Evolutionary conservation across 2,888 invertebrate species (phyloP), one percentile per base, ranked within the genome.

Genomic region (Melinaea menophilus): DNA sequence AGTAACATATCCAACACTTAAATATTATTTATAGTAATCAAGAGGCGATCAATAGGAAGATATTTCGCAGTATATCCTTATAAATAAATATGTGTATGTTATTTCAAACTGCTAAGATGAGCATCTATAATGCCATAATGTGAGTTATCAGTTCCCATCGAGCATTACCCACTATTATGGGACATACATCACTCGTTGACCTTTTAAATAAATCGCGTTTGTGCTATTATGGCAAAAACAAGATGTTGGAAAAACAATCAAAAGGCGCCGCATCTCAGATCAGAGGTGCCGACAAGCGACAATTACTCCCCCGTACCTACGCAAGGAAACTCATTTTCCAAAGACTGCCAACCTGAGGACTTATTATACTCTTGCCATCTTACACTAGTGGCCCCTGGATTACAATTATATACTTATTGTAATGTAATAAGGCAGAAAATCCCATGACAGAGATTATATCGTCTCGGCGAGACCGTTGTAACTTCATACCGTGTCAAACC

Each of bases 311-410:
- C 76, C 70, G 73, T 72, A 69, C 67, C 51, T 71, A 69, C 76
- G 76, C 79, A 80, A 82, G 88, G 86, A 90, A 89, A 89, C 88
- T 88, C 89, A 90, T 89, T 90, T 90, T 86, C 89, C 88, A 85
- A 83, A 85, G 79, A 80, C 83, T 78, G 82, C 81, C 81, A 84
- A 82, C 83, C 84, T 78, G 81, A 80, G 83, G 84, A 82, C 85
- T 88, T 88, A 88, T 88, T 88, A 88, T 82, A 78, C 73, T 69
- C 65, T 60, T 58, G 69, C 85, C 74, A 78, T 71, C 31, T 68
- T 74, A 65, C 2, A 22, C 46, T 61, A n/a, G 47, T 57, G 11
- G 5, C 41, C 9, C 69, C 55, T 66, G 5, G 11, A 4, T 33
- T 4, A 35, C 4, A 0, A 9, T 12, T 22, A 68, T 55, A 22